Evolutionary conservation across 1,140 invertebrate genomes (phyloP).

Genomic region (Maniola jurtina): DNA sequence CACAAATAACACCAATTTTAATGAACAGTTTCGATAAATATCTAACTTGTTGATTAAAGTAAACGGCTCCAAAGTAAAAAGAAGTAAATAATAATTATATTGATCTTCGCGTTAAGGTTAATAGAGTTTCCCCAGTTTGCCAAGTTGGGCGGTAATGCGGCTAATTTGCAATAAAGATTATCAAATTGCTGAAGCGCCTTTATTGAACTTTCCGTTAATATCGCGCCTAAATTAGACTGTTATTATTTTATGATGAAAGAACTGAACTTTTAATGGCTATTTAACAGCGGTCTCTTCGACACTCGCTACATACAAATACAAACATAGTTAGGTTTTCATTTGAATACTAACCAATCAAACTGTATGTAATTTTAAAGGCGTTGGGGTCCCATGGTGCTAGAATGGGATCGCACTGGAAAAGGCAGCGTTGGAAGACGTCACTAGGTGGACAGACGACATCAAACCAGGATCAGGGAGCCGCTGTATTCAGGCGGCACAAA

Average conservation of each 20-base stretch:
- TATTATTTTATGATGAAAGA: slow-evolving; percentile 24
- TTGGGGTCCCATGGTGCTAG: no score
- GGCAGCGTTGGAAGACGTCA: no score
- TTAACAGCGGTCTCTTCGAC: neutral
- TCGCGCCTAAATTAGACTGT: slow-evolving; percentile 15
- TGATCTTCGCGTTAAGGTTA: slow-evolving; percentile 5
- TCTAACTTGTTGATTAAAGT: neutral
- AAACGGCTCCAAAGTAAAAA: neutral
- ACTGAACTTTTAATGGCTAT: slow-evolving; percentile 19
- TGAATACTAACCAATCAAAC: no score
- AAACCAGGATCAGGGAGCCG: no score
- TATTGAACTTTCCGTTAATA: slow-evolving; percentile 21
- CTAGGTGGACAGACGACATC: no score
- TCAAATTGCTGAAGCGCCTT: slow-evolving; percentile 25
- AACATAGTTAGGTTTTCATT: no score
- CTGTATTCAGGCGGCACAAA: no score
- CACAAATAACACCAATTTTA: neutral
- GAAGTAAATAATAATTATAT: slow-evolving; percentile 8
- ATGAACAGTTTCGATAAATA: neutral
- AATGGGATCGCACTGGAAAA: no score
- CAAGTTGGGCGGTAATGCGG: slow-evolving; percentile 19
- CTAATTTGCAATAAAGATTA: slow-evolving; percentile 31
- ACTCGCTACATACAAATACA: neutral
- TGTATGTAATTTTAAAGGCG: no score
- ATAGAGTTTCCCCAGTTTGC: slow-evolving; percentile 9